phyloP scores from a whole-genome alignment of 37 sponge, comb jelly and placozoan genomes.

The Chondrosia reniformis region DNA sequence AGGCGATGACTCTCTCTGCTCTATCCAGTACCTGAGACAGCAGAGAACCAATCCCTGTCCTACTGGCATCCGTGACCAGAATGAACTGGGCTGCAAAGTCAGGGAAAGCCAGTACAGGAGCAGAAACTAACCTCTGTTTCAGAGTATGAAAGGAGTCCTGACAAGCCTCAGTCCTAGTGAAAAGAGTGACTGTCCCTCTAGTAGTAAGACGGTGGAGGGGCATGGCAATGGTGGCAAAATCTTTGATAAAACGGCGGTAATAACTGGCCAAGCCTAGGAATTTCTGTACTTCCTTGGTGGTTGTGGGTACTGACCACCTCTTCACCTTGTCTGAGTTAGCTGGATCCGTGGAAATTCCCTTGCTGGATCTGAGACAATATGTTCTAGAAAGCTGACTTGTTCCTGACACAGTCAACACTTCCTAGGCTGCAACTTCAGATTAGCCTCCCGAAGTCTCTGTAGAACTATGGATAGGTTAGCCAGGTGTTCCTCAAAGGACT shows the following conservation, averaged over 20 bases:
- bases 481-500: too few relatives aligned
- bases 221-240: background rate
- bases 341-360: too few relatives aligned
- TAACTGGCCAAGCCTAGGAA: constrained; percentile 23
- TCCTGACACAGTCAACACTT: too few relatives aligned
- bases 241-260: constrained; percentile 18
- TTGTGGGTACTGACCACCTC: constrained; percentile 14
- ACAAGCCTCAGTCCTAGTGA: background rate
- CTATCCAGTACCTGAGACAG: constrained; percentile 17
- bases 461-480: too few relatives aligned
- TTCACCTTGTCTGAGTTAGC: too few relatives aligned
- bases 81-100: constrained; percentile 12
- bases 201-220: constrained; percentile 6
- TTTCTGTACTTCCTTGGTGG: constrained; percentile 7
- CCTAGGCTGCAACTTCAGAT: too few relatives aligned
- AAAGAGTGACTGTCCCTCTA: constrained; percentile 4
- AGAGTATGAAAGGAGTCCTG: constrained; percentile 12
- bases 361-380: too few relatives aligned
- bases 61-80: constrained; percentile 47
- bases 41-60: constrained; percentile 14
- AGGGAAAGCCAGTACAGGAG: constrained; percentile 29
- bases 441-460: too few relatives aligned
- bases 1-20: too few relatives aligned
- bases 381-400: too few relatives aligned
- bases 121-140: background rate